Percentiles rank a stretch among this genome's conserved stretches.
Evolutionary conservation across 2,113 vertebrate species (phyloP).

Genomic region (Thinocorus orbignyianus): DNA sequence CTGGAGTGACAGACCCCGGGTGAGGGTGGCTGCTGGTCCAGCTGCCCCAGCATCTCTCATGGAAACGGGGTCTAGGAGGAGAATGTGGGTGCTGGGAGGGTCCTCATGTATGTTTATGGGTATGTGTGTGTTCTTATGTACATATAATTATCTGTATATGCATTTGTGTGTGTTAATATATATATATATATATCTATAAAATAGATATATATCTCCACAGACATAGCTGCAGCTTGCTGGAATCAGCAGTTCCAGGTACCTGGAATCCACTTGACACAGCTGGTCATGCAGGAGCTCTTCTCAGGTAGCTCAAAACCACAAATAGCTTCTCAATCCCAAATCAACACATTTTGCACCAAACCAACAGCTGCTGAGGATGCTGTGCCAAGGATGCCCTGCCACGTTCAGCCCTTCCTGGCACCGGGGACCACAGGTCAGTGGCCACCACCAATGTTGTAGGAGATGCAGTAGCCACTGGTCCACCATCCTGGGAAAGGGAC

Average conservation of each 20-base stretch:
- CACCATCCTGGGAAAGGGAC: not conserved
- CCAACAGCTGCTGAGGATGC: not conserved
- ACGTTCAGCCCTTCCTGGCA: not conserved
- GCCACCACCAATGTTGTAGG: not conserved
- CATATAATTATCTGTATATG: accelerated
- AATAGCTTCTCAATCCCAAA: not conserved
- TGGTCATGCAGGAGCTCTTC: not conserved
- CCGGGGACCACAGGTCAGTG: not conserved
- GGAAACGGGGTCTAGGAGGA: not conserved
- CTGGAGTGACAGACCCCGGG: not conserved
- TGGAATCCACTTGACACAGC: not conserved
- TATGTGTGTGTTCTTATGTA: accelerated
- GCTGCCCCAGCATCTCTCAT: accelerated
- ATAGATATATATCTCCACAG: not conserved
- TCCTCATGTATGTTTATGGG: too few species aligned
- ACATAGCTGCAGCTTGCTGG: not conserved
- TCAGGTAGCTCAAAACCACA: not conserved
- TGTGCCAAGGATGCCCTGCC: not conserved
- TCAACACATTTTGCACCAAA: not conserved
- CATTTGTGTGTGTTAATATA: accelerated
- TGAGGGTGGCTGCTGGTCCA: accelerated
- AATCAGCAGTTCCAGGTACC: not conserved
- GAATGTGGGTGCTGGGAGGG: accelerated
- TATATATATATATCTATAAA: too few species aligned
- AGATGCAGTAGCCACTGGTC: accelerated